Percentiles rank a stretch among this genome's conserved stretches.
phyloP scores from a whole-genome alignment of 2,113 vertebrate species.

The Entomyzon cyanotis region DNA sequence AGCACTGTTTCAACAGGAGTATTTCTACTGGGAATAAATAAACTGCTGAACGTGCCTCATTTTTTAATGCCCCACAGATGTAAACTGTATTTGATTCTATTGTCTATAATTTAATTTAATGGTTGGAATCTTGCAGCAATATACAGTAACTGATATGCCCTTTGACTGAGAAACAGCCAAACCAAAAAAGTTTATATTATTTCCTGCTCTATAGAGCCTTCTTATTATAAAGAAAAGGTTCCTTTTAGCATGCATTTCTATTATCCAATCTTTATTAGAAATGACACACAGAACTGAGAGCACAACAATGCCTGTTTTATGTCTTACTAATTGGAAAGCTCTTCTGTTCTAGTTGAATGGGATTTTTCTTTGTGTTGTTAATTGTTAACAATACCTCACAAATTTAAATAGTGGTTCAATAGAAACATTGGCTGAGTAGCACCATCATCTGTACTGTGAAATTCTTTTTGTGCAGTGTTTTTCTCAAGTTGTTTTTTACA shows the following conservation, averaged over 20 bases:
- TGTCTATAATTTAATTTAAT: conserved; percentile 64
- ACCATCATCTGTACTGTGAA: not conserved
- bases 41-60: not conserved
- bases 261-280: not conserved
- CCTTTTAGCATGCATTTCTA: not conserved
- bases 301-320: not conserved
- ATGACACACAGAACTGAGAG: not conserved
- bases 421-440: not conserved
- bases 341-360: not conserved
- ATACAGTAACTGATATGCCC: conserved; percentile 47
- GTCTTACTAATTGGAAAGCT: not conserved
- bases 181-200: not conserved
- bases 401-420: not conserved
- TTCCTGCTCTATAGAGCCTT: not conserved
- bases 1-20: conserved; percentile 8
- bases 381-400: not conserved
- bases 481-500: not conserved
- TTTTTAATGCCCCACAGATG: conserved; percentile 51
- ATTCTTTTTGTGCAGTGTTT: not conserved
- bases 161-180: conserved; percentile 27
- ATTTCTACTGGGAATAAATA: conserved; percentile 52
- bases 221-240: not conserved
- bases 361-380: not conserved
- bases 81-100: conserved; percentile 44
- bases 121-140: conserved; percentile 35